Conservation (phyloP, 35 echinoderm and acorn worm species). For the Eucidaris tribuloides region DNA sequence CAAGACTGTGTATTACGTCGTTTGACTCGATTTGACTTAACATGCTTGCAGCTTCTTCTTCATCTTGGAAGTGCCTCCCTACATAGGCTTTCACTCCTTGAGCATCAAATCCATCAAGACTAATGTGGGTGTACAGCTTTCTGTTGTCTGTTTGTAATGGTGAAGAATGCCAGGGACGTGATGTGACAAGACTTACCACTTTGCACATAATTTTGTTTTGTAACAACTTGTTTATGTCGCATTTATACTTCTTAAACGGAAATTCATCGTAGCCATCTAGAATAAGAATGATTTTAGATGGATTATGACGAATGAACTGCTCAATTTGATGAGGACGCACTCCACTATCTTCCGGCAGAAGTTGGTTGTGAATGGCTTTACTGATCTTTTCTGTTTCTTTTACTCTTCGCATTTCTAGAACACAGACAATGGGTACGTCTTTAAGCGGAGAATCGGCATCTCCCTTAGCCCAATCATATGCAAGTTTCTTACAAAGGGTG, state of each 20-base stretch:
- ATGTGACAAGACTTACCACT: background rate
- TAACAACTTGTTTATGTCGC: background rate
- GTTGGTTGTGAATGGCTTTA: slow-evolving; percentile 10
- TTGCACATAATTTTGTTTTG: background rate
- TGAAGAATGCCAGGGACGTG: background rate
- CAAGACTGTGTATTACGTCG: background rate
- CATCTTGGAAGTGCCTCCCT: background rate
- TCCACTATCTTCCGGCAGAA: background rate
- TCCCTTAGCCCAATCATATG: slow-evolving; percentile 1
- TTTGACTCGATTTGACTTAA: background rate
- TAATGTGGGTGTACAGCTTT: background rate
- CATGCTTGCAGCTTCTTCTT: background rate
- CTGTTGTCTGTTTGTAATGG: background rate
- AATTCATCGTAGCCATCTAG: slow-evolving; percentile 23
- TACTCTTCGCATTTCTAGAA: background rate
- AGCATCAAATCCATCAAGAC: slow-evolving; percentile 12
- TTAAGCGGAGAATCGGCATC: background rate
- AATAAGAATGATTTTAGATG: background rate
- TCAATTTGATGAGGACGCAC: background rate
- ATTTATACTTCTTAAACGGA: background rate
- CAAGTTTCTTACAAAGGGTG: background rate
- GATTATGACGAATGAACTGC: slow-evolving; percentile 1
- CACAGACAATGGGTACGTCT: background rate
- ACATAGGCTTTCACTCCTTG: background rate
- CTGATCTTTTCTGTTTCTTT: background rate